These are phyloP conservation scores for Beroe forskalii DNA, from an alignment of 37 sponge, comb jelly and placozoan genomes.

Conservation along the genomic window DNA sequence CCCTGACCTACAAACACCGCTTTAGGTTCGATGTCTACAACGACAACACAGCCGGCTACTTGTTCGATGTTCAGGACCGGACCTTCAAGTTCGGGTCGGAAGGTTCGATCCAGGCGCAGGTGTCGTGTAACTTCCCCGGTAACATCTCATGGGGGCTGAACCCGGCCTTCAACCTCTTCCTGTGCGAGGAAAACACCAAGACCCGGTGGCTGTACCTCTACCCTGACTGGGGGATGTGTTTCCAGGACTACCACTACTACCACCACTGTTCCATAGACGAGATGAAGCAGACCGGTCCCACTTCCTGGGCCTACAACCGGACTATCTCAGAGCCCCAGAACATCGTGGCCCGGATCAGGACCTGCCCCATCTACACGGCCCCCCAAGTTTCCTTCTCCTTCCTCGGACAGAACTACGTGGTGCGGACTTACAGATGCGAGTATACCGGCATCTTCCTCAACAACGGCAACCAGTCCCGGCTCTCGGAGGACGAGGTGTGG, in stretches of 20 bases:
- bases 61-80: slow-evolving; percentile 23
- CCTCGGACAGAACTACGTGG: background rate
- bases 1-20: slow-evolving; percentile 21
- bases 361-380: slow-evolving; percentile 17
- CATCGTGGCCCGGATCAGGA: slow-evolving; percentile 31
- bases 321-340: background rate
- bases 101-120: background rate
- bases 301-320: background rate
- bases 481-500: slow-evolving; percentile 29
- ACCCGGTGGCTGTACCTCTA: slow-evolving; percentile 48
- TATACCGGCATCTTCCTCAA: slow-evolving; percentile 33
- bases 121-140: background rate
- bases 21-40: slow-evolving; percentile 28
- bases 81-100: background rate
- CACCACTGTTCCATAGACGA: slow-evolving; percentile 22
- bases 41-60: background rate
- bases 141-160: background rate
- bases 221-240: slow-evolving; percentile 64
- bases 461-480: background rate
- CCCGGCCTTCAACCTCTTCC: slow-evolving; percentile 38
- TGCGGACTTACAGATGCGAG: background rate
- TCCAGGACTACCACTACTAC: background rate
- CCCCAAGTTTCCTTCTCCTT: background rate
- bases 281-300: background rate
- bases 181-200: slow-evolving; percentile 6